Evolutionary conservation across 2,113 vertebrate species (phyloP), one percentile per base, ranked within the genome.

Genomic region (Urocitellus parryii): DNA sequence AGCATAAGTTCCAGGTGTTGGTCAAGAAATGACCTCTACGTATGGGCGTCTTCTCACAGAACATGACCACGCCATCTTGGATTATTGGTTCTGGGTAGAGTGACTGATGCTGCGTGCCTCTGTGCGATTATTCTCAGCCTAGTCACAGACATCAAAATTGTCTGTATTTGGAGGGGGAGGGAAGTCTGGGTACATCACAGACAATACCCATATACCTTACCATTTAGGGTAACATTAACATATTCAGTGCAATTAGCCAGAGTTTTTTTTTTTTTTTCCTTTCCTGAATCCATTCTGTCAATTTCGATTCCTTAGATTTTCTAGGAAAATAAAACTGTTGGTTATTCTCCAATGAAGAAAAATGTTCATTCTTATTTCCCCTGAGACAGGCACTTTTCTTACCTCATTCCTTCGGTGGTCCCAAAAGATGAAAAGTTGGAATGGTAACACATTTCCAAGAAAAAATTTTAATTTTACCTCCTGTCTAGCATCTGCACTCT

Each of bases 311-410:
- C 45, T 51, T 51, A 51, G 48, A 51, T 91, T 92, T 81, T 81
- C 61, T 95, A 68, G 67, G 32, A 81, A 95, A 96, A 82, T 56
- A 91, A 85, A 95, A 88, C 18, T 56, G 10, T 70, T 95, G 39
- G 8, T n/a, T 67, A 39, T 94, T 77, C 58, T 70, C 20, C 51
- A 94, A 48, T 7, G 39, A 81, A 74, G 42, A 91, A 91, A 88
- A 73, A 80, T 85, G 32, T 80, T 95, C 42, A 74, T 24, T 68
- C 63, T 90, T 88, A 83, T 70, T 5, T 1, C n/a, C 32, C 37
- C 67, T 42, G 37, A 89, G 67, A 92, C 32, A 37, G n/a, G 20
- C 3, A 61, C 37, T 82, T 80, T 85, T 51, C 53, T 94, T 73
- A 87, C 37, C 34, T 72, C 29, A 53, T 51, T 95, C 72, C 27